These are phyloP conservation scores for Nipponacmea schrenckii DNA, from an alignment of 2,888 invertebrate species.

Conservation along the genomic window DNA sequence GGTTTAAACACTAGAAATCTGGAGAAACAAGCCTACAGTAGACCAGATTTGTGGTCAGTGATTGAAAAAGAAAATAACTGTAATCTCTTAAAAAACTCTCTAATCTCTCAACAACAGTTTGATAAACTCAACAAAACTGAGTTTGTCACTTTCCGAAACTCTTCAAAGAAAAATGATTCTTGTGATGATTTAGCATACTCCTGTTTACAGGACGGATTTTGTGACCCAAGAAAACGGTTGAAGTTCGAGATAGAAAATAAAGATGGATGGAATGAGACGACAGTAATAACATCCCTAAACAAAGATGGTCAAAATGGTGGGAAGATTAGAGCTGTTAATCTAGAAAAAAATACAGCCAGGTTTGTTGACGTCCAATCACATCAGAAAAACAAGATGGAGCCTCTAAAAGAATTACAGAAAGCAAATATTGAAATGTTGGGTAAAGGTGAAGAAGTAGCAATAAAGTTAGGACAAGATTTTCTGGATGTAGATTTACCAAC, in stretches of 20 bases:
- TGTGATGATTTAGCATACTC: not conserved
- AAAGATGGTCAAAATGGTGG: constrained; percentile 4
- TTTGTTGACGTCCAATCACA: not conserved
- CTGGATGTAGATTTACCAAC: constrained; percentile 42
- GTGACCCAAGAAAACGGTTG: not conserved
- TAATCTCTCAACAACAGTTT: not conserved
- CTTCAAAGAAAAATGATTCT: not conserved
- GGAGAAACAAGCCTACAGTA: not conserved
- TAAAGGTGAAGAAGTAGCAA: not conserved
- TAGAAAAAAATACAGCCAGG: not conserved
- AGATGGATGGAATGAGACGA: not conserved
- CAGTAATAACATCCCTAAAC: not conserved
- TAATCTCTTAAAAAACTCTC: not conserved
- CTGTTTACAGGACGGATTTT: not conserved
- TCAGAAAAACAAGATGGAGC: constrained; percentile 1
- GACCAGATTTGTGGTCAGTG: not conserved
- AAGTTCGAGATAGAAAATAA: not conserved
- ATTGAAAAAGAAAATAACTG: not conserved
- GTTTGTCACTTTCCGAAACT: not conserved
- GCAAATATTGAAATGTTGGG: not conserved
- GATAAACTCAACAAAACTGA: constrained; percentile 1
- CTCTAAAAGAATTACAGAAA: not conserved
- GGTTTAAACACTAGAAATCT: constrained; percentile 17
- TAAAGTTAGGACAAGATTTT: constrained; percentile 1
- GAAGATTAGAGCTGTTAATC: not conserved